phyloP scores from a whole-genome alignment of 2,888 invertebrate species.

The Cephonodes hylas region DNA sequence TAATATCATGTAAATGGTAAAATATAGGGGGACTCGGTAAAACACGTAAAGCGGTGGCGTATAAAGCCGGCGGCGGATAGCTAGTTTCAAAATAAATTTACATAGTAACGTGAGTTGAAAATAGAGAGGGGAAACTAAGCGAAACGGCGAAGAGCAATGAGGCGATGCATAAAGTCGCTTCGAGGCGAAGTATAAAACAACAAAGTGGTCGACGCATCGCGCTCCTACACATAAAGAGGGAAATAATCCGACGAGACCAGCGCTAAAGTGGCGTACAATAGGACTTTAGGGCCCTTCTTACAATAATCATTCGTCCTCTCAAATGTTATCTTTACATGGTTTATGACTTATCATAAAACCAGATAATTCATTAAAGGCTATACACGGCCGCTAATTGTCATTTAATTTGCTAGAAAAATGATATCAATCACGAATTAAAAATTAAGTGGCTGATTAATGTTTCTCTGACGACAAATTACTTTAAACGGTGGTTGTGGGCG shows the following conservation, averaged over 20 bases:
- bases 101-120: conserved; percentile 75
- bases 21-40: conserved; percentile 6
- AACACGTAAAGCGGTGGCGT: conserved; percentile 16
- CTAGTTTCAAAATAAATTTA: conserved; percentile 67
- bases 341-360: conserved; percentile 45
- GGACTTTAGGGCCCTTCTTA: conserved; percentile 66
- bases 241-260: conserved; percentile 68
- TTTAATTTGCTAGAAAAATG: conserved; percentile 31
- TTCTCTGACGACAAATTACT: conserved; percentile 57
- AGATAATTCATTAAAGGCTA: conserved; percentile 30
- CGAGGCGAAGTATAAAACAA: conserved; percentile 78
- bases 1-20: conserved; percentile 9
- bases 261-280: conserved; percentile 61
- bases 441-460: conserved; percentile 46
- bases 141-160: conserved; percentile 77
- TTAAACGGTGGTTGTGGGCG: conserved; percentile 57
- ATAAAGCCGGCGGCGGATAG: conserved; percentile 44
- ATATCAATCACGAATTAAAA: conserved; percentile 38
- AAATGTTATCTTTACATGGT: conserved; percentile 45
- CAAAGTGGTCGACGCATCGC: conserved; percentile 77
- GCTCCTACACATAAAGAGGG: conserved; percentile 63
- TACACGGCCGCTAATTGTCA: conserved; percentile 24
- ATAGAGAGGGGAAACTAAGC: conserved; percentile 75
- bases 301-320: conserved; percentile 64
- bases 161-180: conserved; percentile 75